Conservation (phyloP, 2,797 vertebrate species). For the Macropodus opercularis region DNA sequence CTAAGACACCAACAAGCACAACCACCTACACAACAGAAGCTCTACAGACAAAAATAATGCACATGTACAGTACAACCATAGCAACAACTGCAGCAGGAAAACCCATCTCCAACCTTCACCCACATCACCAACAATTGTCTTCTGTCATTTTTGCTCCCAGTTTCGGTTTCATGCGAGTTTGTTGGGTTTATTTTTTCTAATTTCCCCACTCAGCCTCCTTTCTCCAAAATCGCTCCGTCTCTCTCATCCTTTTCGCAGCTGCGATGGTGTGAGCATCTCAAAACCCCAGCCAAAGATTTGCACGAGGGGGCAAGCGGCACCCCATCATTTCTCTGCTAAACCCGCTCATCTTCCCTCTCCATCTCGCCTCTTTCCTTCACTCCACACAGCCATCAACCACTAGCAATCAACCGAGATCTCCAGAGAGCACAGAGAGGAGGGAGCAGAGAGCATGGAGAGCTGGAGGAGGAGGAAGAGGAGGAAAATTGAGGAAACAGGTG, state of each 20-base stretch:
- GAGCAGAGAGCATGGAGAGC: slow-evolving; percentile 41
- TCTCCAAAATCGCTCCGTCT: slow-evolving; percentile 7
- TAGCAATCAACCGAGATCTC: slow-evolving; percentile 68
- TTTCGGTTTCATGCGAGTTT: slow-evolving; percentile 44
- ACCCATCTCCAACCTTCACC: slow-evolving; percentile 36
- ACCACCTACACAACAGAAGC: slow-evolving; percentile 2
- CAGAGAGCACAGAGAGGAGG: slow-evolving; percentile 32
- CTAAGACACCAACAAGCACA: slow-evolving; percentile 6
- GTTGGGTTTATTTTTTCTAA: slow-evolving; percentile 38
- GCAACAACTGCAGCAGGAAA: slow-evolving; percentile 14
- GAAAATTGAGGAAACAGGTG: slow-evolving; percentile 50
- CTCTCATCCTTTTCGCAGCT: slow-evolving; percentile 49
- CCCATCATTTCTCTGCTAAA: slow-evolving; percentile 48
- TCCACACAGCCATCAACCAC: slow-evolving; percentile 54
- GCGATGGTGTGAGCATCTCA: slow-evolving; percentile 44
- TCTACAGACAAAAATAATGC: neutral
- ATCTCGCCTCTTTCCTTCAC: slow-evolving; percentile 48
- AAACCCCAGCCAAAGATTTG: slow-evolving; percentile 55
- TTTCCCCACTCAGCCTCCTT: slow-evolving; percentile 25
- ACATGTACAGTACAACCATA: neutral
- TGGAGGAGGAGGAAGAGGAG: slow-evolving; percentile 36
- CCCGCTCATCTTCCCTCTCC: slow-evolving; percentile 62
- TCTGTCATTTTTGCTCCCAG: slow-evolving; percentile 34
- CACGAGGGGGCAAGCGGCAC: slow-evolving; percentile 43
- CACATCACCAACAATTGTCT: slow-evolving; percentile 23